phyloP scores from a whole-genome alignment of 2,113 vertebrate genomes.

The Hippopotamus amphibius region DNA sequence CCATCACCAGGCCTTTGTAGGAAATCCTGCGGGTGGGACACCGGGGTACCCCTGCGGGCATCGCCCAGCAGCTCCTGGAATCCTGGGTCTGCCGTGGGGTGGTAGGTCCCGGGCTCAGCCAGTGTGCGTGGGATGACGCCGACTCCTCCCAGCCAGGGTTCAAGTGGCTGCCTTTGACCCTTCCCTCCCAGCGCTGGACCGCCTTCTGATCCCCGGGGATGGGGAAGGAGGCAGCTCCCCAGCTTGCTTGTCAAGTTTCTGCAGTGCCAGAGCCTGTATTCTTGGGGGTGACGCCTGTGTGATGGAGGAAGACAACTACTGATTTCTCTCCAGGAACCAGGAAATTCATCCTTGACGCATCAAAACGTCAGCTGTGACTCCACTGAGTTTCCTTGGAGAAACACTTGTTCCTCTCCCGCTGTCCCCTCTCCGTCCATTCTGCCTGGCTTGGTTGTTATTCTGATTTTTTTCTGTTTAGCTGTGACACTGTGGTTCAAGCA shows the following conservation, averaged over 20 bases:
- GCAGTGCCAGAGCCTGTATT: neutral
- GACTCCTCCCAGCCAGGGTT: fast-evolving
- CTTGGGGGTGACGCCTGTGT: fast-evolving
- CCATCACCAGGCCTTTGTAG: fast-evolving
- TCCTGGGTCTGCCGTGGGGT: fast-evolving
- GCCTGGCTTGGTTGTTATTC: neutral
- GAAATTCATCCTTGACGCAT: neutral
- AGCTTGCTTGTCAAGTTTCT: neutral
- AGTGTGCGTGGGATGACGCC: fast-evolving
- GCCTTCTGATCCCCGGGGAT: fast-evolving
- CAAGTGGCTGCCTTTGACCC: neutral
- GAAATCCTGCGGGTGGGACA: neutral
- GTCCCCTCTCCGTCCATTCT: neutral
- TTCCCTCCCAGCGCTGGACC: fast-evolving
- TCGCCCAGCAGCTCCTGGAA: fast-evolving
- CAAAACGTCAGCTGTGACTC: fast-evolving
- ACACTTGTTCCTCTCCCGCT: fast-evolving
- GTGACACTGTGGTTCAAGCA: fast-evolving
- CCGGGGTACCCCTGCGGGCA: neutral
- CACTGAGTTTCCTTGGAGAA: neutral
- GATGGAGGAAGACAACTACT: neutral
- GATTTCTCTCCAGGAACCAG: neutral
- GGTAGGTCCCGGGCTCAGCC: neutral
- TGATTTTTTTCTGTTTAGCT: neutral
- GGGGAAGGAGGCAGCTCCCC: neutral